Percentiles rank a stretch among this genome's conserved stretches.
Conservation (phyloP, 1,140 invertebrate species). For the Mizuhopecten yessoensis region DNA sequence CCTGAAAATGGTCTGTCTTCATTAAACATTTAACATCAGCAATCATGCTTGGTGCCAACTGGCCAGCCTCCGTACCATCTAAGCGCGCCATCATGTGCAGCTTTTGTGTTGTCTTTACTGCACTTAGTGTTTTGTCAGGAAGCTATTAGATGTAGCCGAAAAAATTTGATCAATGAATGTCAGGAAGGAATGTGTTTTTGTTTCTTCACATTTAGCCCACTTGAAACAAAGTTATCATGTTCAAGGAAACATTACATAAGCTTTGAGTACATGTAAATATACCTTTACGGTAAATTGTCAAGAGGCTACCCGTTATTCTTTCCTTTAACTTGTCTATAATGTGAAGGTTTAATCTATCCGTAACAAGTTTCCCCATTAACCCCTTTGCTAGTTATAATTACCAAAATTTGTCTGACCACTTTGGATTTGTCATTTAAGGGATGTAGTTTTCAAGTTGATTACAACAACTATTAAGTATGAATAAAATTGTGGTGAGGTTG, state of each 20-base stretch:
- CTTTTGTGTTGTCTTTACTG: not conserved
- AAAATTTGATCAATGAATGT: not conserved
- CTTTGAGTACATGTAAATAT: not conserved
- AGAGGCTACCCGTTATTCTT: too few relatives aligned
- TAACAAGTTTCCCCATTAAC: too few relatives aligned
- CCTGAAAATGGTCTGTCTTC: slow-evolving; percentile 12
- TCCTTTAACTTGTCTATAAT: too few relatives aligned
- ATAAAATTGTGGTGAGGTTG: not conserved
- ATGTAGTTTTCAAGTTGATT: not conserved
- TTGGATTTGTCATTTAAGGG: not conserved
- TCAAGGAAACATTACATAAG: not conserved
- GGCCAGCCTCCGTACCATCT: not conserved
- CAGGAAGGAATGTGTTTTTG: not conserved
- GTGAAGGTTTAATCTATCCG: too few relatives aligned
- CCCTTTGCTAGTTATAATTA: too few relatives aligned
- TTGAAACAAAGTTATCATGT: not conserved
- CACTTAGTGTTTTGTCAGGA: not conserved
- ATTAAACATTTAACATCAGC: not conserved
- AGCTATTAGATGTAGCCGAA: not conserved
- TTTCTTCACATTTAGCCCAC: not conserved
- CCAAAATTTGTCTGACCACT: too few relatives aligned
- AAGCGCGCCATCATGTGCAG: not conserved
- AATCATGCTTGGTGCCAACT: slow-evolving; percentile 25
- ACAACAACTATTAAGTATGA: not conserved
- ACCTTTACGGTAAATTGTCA: too few relatives aligned